phyloP scores from a whole-genome alignment of 2,113 vertebrate species.

The Apteryx owenii region DNA sequence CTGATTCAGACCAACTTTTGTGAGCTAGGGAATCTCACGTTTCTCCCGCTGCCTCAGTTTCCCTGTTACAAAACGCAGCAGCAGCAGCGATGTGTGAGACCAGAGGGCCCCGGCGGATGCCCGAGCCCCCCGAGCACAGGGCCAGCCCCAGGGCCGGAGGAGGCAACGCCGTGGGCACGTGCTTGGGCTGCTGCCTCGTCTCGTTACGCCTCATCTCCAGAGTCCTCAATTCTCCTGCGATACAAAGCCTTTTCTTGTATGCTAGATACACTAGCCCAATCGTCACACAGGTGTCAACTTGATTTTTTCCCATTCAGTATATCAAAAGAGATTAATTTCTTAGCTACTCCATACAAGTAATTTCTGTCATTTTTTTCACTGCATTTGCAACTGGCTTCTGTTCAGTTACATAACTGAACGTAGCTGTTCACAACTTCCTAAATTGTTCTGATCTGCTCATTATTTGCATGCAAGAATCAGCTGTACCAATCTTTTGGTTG shows the following conservation, averaged over 20 bases:
- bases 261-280: accelerated
- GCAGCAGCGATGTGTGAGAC: background rate
- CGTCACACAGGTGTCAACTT: background rate
- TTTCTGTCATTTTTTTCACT: background rate
- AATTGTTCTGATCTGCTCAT: background rate
- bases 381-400: background rate
- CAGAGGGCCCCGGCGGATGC: background rate
- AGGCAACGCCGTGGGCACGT: background rate
- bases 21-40: accelerated
- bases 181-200: background rate
- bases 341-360: slow-evolving; percentile 4
- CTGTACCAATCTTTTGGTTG: background rate
- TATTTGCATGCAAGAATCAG: background rate
- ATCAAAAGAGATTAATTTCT: slow-evolving; percentile 14
- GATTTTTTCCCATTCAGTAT: background rate
- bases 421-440: background rate
- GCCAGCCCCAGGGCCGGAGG: background rate
- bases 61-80: background rate
- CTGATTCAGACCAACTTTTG: background rate
- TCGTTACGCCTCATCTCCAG: background rate
- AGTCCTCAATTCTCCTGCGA: accelerated
- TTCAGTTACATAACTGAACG: background rate
- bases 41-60: background rate
- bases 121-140: background rate
- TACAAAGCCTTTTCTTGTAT: background rate